phyloP scores from a whole-genome alignment of 1,140 invertebrate genomes.

The Drosophila ambigua region DNA sequence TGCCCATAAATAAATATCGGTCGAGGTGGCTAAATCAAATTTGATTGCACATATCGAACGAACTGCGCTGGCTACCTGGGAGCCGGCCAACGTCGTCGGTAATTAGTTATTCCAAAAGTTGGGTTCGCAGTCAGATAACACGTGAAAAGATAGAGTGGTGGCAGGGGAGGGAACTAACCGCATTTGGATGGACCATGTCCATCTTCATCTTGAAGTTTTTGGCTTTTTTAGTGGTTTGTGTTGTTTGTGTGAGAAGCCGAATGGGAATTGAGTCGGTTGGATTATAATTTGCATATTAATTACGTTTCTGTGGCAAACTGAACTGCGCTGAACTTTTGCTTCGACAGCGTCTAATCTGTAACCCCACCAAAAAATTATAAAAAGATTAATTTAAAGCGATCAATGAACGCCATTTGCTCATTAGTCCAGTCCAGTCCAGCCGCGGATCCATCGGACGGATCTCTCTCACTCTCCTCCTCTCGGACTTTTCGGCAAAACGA shows the following conservation, averaged over 20 bases:
- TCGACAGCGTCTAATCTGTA: slow-evolving; percentile 80
- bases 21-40: slow-evolving; percentile 66
- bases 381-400: slow-evolving; percentile 83
- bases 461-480: slow-evolving; percentile 9
- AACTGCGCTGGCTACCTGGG: slow-evolving; percentile 35
- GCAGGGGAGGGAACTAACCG: slow-evolving; percentile 26
- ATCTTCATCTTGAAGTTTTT: slow-evolving; percentile 51
- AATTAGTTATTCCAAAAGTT: slow-evolving; percentile 68
- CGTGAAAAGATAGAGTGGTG: slow-evolving; percentile 33
- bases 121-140: slow-evolving; percentile 44
- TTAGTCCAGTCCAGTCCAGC: slow-evolving; percentile 44
- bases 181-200: slow-evolving; percentile 56
- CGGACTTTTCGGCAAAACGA: slow-evolving; percentile 57
- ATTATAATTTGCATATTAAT: slow-evolving; percentile 82
- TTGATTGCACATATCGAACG: slow-evolving; percentile 51
- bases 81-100: slow-evolving; percentile 27
- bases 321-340: slow-evolving; percentile 78
- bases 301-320: slow-evolving; percentile 66
- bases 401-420: slow-evolving; percentile 82
- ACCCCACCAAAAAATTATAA: slow-evolving; percentile 79
- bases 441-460: slow-evolving; percentile 36
- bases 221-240: neutral
- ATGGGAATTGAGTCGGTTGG: slow-evolving; percentile 61
- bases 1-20: slow-evolving; percentile 75
- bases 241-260: slow-evolving; percentile 37